phyloP scores from a whole-genome alignment of 2,113 vertebrate species.

The Urocolius indicus region DNA sequence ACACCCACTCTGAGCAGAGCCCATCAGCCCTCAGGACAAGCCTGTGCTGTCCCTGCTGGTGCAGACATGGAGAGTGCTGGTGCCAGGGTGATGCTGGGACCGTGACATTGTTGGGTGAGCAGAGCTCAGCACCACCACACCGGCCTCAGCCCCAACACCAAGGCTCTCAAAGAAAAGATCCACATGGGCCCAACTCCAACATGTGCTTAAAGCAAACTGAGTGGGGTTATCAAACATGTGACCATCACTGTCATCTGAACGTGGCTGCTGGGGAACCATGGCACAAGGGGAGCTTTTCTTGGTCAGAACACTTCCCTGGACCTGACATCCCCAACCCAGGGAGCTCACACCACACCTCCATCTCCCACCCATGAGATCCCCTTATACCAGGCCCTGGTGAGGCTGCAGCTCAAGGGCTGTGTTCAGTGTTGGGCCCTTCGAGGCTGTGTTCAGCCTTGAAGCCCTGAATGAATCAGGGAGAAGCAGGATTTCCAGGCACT shows the following conservation, averaged over 20 bases:
- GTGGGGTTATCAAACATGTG: too few species aligned
- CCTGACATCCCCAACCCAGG: neutral
- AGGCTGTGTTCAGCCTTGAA: neutral
- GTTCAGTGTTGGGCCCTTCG: too few species aligned
- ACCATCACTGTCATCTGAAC: neutral
- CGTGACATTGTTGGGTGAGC: too few species aligned
- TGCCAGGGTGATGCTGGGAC: too few species aligned
- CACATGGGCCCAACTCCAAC: neutral
- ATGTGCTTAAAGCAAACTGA: neutral
- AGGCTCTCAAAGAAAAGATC: neutral
- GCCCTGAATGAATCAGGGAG: neutral
- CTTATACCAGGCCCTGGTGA: too few species aligned
- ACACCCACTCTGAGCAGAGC: neutral
- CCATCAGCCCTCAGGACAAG: neutral
- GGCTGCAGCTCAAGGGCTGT: neutral
- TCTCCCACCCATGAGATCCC: neutral
- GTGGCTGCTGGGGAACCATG: neutral
- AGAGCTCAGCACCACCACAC: neutral
- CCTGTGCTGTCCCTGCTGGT: too few species aligned
- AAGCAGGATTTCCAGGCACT: neutral
- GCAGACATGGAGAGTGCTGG: too few species aligned
- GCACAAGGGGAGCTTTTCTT: neutral
- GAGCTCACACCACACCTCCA: rapidly evolving
- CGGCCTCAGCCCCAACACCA: neutral
- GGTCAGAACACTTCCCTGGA: neutral